These are phyloP conservation scores for Coranthus polyacanthus DNA, from an alignment of 2,797 vertebrate genomes.

Conservation along the genomic window DNA sequence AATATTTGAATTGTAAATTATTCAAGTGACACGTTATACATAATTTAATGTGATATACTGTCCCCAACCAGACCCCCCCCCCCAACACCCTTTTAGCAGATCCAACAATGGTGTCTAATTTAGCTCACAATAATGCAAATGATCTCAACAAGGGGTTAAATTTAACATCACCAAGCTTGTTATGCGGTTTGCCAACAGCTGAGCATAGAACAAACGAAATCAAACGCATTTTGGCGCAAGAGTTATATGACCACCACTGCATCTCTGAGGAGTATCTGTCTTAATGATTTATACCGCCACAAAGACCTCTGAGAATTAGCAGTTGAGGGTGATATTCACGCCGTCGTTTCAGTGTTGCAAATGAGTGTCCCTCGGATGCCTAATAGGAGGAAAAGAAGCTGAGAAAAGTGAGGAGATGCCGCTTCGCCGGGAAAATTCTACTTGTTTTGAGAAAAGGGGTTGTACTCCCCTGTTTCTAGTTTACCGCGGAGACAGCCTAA, in stretches of 20 bases:
- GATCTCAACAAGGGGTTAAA: constrained; percentile 70
- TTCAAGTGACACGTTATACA: constrained; percentile 38
- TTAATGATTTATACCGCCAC: constrained; percentile 86
- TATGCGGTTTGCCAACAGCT: constrained; percentile 56
- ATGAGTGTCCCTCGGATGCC: constrained; percentile 74
- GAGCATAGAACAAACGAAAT: constrained; percentile 75
- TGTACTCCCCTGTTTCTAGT: constrained; percentile 46
- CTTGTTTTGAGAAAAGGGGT: constrained; percentile 44
- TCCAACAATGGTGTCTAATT: constrained; percentile 42
- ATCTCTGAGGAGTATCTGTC: constrained; percentile 87
- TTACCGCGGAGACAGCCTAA: constrained; percentile 47
- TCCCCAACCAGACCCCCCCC: constrained; percentile 21
- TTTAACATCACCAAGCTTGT: constrained; percentile 74
- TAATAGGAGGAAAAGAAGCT: constrained; percentile 68
- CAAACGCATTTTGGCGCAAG: constrained; percentile 77
- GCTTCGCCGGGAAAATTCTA: constrained; percentile 46
- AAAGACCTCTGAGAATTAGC: constrained; percentile 83
- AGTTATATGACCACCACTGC: constrained; percentile 77
- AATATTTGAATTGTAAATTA: constrained; percentile 50
- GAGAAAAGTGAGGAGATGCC: constrained; percentile 42
- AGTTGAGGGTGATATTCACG: constrained; percentile 83
- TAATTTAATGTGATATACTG: constrained; percentile 43
- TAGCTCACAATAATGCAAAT: constrained; percentile 66
- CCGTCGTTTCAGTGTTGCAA: constrained; percentile 75
- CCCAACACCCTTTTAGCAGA: constrained; percentile 30